Evolutionary conservation across 2,888 invertebrate genomes (phyloP).

Genomic region (Lasioglossum figueresi): DNA sequence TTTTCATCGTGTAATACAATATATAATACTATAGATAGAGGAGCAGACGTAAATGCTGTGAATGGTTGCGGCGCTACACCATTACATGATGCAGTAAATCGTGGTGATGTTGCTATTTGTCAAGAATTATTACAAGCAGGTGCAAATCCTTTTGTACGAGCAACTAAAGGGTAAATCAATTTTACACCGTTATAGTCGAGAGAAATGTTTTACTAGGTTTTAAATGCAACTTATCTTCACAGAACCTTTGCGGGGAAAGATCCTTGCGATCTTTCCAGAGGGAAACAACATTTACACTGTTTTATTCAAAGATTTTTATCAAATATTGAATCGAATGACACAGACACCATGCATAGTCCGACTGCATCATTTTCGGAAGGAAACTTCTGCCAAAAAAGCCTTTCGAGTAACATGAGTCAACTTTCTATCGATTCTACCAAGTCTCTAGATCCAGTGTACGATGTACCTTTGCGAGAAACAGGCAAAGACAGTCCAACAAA

Average conservation of each 20-base stretch:
- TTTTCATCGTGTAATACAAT: background rate
- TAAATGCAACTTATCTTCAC: constrained; percentile 12
- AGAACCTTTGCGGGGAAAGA: constrained; percentile 82
- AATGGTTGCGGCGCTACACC: constrained; percentile 87
- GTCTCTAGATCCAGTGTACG: constrained; percentile 80
- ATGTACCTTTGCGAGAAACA: constrained; percentile 74
- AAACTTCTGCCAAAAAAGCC: constrained; percentile 77
- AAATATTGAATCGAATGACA: constrained; percentile 77
- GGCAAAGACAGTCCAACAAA: constrained; percentile 76
- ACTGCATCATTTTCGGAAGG: constrained; percentile 74
- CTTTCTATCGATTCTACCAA: constrained; percentile 80
- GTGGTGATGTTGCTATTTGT: constrained; percentile 85
- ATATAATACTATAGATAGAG: constrained; percentile 83
- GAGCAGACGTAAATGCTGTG: constrained; percentile 86
- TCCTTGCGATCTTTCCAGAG: constrained; percentile 79
- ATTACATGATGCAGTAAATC: constrained; percentile 87
- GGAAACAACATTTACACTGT: constrained; percentile 74
- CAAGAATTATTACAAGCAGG: constrained; percentile 85
- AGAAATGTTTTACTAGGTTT: background rate
- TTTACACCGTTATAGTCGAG: background rate
- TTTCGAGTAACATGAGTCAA: constrained; percentile 80
- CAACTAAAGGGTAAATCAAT: constrained; percentile 83
- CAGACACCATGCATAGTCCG: constrained; percentile 77
- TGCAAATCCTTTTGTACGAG: constrained; percentile 85
- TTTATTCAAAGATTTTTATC: constrained; percentile 76